Evolutionary conservation across 1,140 invertebrate species (phyloP).

Genomic region (Battus philenor): DNA sequence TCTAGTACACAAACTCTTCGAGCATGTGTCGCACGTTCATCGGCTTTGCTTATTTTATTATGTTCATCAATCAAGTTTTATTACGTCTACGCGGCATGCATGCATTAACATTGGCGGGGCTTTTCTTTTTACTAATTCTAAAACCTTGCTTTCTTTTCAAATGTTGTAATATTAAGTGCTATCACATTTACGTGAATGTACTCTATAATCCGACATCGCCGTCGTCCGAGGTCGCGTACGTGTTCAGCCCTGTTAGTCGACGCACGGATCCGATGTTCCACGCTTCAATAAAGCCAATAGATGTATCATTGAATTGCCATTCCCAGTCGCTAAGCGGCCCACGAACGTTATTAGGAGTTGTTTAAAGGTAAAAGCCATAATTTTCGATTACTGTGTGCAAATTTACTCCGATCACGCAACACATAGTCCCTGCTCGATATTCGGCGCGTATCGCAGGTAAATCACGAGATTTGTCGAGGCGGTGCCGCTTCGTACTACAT

Average conservation of each 20-base stretch:
- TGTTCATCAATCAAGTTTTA: constrained; percentile 12
- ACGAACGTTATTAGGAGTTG: constrained; percentile 27
- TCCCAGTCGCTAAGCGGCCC: constrained; percentile 6
- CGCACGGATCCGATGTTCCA: constrained; percentile 11
- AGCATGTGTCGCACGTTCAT: constrained; percentile 31
- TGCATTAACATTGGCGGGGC: constrained; percentile 7
- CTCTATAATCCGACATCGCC: neutral
- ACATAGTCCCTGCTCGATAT: constrained; percentile 61
- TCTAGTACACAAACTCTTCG: constrained; percentile 34
- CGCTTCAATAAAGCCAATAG: constrained; percentile 16
- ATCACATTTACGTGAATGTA: constrained; percentile 7
- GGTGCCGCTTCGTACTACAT: constrained; percentile 56
- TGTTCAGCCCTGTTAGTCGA: no score
- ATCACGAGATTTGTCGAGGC: constrained; percentile 71
- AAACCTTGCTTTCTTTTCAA: constrained; percentile 7
- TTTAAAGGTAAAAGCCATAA: constrained; percentile 53
- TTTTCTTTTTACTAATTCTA: constrained; percentile 14
- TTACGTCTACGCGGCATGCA: constrained; percentile 13
- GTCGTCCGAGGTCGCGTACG: neutral
- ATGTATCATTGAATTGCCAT: constrained; percentile 15
- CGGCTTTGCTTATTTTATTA: constrained; percentile 22
- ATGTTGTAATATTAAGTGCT: constrained; percentile 13
- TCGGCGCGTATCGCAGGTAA: constrained; percentile 65
- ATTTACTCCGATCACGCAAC: constrained; percentile 67
- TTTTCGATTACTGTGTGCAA: constrained; percentile 62